These are phyloP conservation scores for Automeris io DNA, from an alignment of 2,888 invertebrate genomes.

Conservation along the genomic window DNA sequence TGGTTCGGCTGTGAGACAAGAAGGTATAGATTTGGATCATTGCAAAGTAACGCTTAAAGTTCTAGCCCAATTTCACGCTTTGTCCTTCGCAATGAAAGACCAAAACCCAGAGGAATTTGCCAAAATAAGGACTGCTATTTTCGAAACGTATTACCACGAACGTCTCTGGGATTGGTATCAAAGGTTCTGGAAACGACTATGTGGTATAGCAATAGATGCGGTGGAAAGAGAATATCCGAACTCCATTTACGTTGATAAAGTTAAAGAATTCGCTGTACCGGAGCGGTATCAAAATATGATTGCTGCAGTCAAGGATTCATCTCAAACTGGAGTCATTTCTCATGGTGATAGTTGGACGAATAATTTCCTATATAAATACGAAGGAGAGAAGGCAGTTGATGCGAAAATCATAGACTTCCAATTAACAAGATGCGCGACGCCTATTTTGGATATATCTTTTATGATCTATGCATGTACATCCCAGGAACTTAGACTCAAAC, in stretches of 20 bases:
- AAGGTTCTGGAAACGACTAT: slow-evolving; percentile 68
- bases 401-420: slow-evolving; percentile 84
- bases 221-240: slow-evolving; percentile 79
- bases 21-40: slow-evolving; percentile 70
- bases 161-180: slow-evolving; percentile 75
- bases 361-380: slow-evolving; percentile 80
- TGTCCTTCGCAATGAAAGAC: slow-evolving; percentile 77
- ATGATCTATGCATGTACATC: slow-evolving; percentile 77
- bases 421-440: slow-evolving; percentile 75
- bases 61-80: slow-evolving; percentile 77
- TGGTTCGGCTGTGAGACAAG: slow-evolving; percentile 58
- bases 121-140: slow-evolving; percentile 43
- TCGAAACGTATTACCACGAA: slow-evolving; percentile 78
- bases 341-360: slow-evolving; percentile 87
- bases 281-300: slow-evolving; percentile 69
- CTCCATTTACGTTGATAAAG: slow-evolving; percentile 74
- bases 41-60: slow-evolving; percentile 66
- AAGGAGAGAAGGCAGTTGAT: slow-evolving; percentile 35
- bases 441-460: slow-evolving; percentile 78
- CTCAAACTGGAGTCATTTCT: slow-evolving; percentile 75
- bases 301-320: slow-evolving; percentile 45
- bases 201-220: slow-evolving; percentile 78
- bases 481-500: slow-evolving; percentile 68
- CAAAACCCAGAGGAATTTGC: slow-evolving; percentile 70
- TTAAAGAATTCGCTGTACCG: slow-evolving; percentile 71